Conservation (phyloP, 1,140 invertebrate species). For the Nomia melanderi region DNA sequence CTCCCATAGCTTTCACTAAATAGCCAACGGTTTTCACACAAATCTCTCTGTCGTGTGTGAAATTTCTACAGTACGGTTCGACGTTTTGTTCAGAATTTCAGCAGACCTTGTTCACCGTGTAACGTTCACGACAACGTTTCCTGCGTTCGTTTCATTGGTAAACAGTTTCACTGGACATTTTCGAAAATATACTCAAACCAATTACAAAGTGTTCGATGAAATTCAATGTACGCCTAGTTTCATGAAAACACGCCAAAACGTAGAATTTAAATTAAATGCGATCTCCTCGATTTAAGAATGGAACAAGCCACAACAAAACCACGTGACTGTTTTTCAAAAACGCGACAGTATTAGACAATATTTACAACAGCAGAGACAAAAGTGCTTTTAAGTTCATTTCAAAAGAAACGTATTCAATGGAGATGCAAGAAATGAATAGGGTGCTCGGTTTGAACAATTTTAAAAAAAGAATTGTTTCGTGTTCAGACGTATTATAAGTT, state of each 20-base stretch:
- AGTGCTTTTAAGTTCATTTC: too few species aligned
- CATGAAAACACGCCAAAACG: constrained; percentile 5
- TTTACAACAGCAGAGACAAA: too few species aligned
- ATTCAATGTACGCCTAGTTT: neutral
- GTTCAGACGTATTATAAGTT: too few species aligned
- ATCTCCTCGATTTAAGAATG: too few species aligned
- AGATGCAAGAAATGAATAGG: too few species aligned
- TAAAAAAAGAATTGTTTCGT: too few species aligned
- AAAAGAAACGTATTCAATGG: too few species aligned
- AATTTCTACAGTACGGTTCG: neutral
- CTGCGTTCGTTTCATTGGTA: neutral
- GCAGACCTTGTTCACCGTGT: neutral
- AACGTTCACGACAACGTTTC: neutral
- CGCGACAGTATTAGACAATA: too few species aligned
- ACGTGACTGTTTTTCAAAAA: too few species aligned
- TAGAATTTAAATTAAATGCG: neutral
- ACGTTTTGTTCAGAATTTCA: neutral
- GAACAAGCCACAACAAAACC: too few species aligned
- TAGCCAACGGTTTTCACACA: neutral
- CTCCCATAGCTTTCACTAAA: neutral
- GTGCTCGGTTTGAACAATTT: too few species aligned
- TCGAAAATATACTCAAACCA: too few species aligned
- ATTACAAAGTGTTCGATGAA: neutral
- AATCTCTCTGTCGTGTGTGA: neutral
- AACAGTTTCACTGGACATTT: neutral